Evolutionary conservation across 2,113 vertebrate species (phyloP).

Genomic region (Pelecanus crispus): DNA sequence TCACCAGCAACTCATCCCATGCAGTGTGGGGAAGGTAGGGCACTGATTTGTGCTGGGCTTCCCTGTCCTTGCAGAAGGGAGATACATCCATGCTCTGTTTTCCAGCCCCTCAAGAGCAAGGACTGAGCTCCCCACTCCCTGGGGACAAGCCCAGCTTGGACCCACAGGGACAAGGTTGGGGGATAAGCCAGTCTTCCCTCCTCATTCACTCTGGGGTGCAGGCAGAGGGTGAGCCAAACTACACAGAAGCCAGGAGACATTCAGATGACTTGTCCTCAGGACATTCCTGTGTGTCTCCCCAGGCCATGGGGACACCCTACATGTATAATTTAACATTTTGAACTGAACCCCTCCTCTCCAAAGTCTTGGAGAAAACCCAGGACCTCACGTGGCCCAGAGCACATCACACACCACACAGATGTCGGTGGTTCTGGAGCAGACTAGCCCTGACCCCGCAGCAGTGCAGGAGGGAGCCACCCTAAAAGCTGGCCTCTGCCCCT

Average conservation of each 20-base stretch:
- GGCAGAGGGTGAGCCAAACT: not conserved
- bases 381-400: too few relatives aligned
- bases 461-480: not conserved
- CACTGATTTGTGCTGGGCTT: not conserved
- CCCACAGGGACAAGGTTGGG: not conserved
- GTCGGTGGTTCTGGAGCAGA: not conserved
- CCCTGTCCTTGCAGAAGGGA: not conserved
- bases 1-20: fast-evolving
- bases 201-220: not conserved
- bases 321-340: not conserved
- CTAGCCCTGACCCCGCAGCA: fast-evolving
- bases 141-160: not conserved
- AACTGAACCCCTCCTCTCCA: not conserved
- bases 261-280: not conserved
- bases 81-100: fast-evolving
- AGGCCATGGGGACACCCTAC: not conserved
- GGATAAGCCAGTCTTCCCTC: not conserved
- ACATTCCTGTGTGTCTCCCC: not conserved
- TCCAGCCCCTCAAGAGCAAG: not conserved
- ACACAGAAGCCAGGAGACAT: not conserved
- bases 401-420: not conserved
- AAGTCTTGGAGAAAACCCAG: not conserved
- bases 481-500: not conserved
- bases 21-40: fast-evolving
- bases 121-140: not conserved